Percentiles rank a stretch among this genome's conserved stretches.
These are phyloP conservation scores for Phocoena phocoena DNA, from an alignment of 2,113 vertebrate species.

Conservation along the genomic window DNA sequence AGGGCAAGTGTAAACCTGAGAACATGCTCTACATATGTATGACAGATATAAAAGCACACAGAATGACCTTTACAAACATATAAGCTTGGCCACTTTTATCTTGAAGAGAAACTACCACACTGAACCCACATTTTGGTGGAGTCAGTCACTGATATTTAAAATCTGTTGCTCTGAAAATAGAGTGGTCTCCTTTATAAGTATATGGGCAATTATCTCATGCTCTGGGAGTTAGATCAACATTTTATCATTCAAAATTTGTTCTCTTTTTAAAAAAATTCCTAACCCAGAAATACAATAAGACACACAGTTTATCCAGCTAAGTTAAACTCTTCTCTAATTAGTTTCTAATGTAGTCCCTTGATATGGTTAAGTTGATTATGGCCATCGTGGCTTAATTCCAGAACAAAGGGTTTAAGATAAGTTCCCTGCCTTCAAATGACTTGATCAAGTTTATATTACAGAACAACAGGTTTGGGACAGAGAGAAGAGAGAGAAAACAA, in stretches of 20 bases:
- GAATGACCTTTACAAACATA: constrained; percentile 43
- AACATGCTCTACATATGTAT: constrained; percentile 69
- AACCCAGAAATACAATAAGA: background rate
- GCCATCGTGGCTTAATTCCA: background rate
- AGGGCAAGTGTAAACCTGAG: constrained; percentile 67
- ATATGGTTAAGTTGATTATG: background rate
- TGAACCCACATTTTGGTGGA: background rate
- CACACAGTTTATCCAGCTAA: background rate
- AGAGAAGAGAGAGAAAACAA: background rate
- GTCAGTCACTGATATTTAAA: background rate
- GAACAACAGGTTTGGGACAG: background rate
- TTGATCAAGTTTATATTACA: background rate
- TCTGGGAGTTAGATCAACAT: background rate
- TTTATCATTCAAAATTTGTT: background rate
- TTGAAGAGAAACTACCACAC: background rate
- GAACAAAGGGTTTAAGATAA: background rate
- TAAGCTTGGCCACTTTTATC: constrained; percentile 39
- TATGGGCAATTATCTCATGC: background rate
- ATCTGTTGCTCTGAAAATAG: background rate
- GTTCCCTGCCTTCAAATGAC: background rate
- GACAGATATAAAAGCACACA: constrained; percentile 64
- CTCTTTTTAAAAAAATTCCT: background rate
- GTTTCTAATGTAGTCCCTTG: background rate
- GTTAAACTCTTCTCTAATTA: background rate
- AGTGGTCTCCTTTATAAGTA: background rate